Base-by-base conservation (phyloP, 2,113 vertebrate genomes). In the Sakesphorus luctuosus region DNA sequence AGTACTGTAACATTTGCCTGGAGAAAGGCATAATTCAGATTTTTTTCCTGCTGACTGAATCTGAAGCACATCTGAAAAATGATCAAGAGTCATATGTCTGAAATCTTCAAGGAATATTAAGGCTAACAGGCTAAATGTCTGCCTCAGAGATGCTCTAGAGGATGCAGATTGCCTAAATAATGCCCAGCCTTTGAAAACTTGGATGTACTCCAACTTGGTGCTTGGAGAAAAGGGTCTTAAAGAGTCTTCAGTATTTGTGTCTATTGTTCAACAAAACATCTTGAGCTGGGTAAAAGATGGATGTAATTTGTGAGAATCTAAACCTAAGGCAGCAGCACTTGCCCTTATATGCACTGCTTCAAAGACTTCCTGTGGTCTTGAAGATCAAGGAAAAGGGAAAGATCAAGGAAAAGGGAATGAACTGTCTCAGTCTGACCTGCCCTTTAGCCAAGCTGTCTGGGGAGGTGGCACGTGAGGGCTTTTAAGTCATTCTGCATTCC, bases 301-400 rank as follows among this genome's bases (percentile, higher is more conserved):
- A 95, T 94, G 72, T 18, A 93, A 96, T 95, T 96, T 96, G 79
- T 83, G 85, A 82, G 49, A 50, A 62, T 85, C 79, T 72, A 85
- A 95, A 96, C 88, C 59, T 18, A 90, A 93, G 71, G 55, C 92
- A 95, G 72, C 62, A 76, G 71, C 67, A 92, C 63, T 81, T 90
- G 88, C 75, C 90, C 90, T 92, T 35, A n/a, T 83, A 83, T 46
- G 49, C 59, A 24, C 67, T 90, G 85, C 92, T 96, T 96, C 96
- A 96, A 97, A 96, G 92, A 46, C 90, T 96, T 96, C 88, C 95
- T 88, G 85, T 68, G 82, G 88, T 29, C 82, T 92, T 87, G 79
- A 86, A 97, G 94, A 93, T 95, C 90, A 94, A 96, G 95, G 75
- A 68, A 36, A 69, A 93, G 18, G 40, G n/a, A 79, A 94, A 95